A percentile compares a stretch with the other conserved stretches of the same genome.
phyloP scores from a whole-genome alignment of 2,797 vertebrate genomes.

The Apogon talboti region DNA sequence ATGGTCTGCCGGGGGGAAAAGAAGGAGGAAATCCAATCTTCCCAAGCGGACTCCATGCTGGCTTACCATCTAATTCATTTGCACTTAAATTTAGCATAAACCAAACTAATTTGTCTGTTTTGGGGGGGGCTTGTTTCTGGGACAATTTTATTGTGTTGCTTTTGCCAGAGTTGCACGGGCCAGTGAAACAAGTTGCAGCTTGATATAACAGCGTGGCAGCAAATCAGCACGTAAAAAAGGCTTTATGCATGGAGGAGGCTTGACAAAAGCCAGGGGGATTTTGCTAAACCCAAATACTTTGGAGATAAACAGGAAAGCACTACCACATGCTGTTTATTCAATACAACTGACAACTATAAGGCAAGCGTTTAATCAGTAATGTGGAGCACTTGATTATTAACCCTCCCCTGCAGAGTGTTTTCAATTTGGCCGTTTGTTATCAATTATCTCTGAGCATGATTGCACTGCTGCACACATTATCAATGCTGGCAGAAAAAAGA shows the following conservation, averaged over 20 bases:
- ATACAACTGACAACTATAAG: constrained; percentile 56
- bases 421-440: constrained; percentile 74
- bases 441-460: constrained; percentile 71
- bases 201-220: constrained; percentile 52
- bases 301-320: constrained; percentile 72
- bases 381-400: constrained; percentile 71
- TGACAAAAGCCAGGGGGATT: constrained; percentile 66
- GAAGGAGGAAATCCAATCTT: constrained; percentile 81
- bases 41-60: constrained; percentile 82
- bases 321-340: constrained; percentile 70
- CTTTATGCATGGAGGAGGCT: constrained; percentile 57
- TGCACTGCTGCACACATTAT: constrained; percentile 57
- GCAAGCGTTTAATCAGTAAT: constrained; percentile 71
- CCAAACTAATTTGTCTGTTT: constrained; percentile 79
- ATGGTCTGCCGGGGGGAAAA: constrained; percentile 74
- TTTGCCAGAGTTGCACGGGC: constrained; percentile 15
- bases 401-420: constrained; percentile 67
- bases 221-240: constrained; percentile 53
- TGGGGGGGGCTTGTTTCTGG: constrained; percentile 33
- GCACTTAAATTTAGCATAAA: constrained; percentile 83
- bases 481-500: constrained; percentile 39
- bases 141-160: constrained; percentile 43
- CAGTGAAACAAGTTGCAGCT: constrained; percentile 53
- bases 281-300: constrained; percentile 60
- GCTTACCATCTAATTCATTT: constrained; percentile 85